Evolutionary conservation across 2,113 vertebrate genomes (phyloP), one percentile per base, ranked within the genome.

Genomic region (Pleuronectes platessa): DNA sequence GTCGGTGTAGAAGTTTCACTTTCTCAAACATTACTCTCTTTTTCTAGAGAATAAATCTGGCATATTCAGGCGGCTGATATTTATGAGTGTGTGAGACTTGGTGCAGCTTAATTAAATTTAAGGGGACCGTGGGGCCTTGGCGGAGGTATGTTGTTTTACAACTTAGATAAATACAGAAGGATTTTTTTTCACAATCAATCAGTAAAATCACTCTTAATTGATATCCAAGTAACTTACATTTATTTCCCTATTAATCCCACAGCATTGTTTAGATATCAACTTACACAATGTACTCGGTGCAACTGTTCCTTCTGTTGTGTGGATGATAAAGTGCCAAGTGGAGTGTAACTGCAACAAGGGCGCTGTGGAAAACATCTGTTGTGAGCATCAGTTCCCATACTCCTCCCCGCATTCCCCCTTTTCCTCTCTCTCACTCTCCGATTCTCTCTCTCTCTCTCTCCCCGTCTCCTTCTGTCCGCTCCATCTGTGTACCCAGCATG

Each of bases 401-500:
- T 89, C 58, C 68, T 27, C 24, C 85, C 65, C 65, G 47, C 62
- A 21, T 74, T 47, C 68, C 71, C 67, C 53, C 64, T 79, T 66
- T 65, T 45, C 21, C 45, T 67, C 26, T 70, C 20, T 70, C 23
- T 68, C 58, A 49, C 40, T 27, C 21, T 70, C 42, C 56, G 45
- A 59, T 31, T 21, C 61, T 68, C 71, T 45, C 27, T 54, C 76
- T 65, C 71, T 42, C 68, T 66, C 66, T 76, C 71, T 70, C 72
- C 56, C 45, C 26, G 49, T 79, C 84, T 88, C 91, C 90, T 87
- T 93, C 91, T 93, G 92, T 91, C 88, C 35, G 24, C 80, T 90
- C 92, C 92, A 93, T 93, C 91, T 93, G 91, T 85, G 90, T 90
- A 81, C 90, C 88, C 91, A 92, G 91, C 88, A 89, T 93, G 92